Conservation (phyloP, 2,797 vertebrate species). For the Cossypha niveicapilla region DNA sequence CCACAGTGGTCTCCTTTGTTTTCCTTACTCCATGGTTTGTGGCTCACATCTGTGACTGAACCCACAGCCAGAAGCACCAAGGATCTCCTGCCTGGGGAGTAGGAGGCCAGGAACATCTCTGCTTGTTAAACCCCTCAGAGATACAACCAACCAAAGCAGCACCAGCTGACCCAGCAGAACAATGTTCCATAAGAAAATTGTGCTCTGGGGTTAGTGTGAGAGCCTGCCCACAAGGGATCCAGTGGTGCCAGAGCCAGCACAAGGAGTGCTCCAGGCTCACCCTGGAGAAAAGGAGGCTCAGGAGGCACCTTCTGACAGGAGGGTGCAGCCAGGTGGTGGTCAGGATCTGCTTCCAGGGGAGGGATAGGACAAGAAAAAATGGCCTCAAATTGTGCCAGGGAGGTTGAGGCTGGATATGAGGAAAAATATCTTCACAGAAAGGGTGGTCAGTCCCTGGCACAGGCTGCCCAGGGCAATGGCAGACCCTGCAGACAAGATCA, state of each 20-base stretch:
- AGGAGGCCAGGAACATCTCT: not conserved
- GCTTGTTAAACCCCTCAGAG: not conserved
- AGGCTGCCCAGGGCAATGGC: not conserved
- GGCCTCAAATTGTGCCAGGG: not conserved
- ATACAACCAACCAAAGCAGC: not conserved
- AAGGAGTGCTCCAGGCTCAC: not conserved
- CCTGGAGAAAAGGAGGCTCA: not conserved
- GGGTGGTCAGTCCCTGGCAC: not conserved
- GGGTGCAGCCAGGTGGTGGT: not conserved
- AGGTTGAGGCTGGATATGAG: not conserved
- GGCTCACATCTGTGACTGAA: not conserved
- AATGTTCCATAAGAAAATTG: accelerated
- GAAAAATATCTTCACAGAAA: not conserved
- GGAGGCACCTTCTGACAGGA: not conserved
- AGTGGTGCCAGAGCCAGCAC: not conserved
- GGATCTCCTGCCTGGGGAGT: not conserved
- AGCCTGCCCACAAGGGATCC: not conserved
- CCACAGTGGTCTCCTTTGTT: not conserved
- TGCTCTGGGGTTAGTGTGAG: not conserved
- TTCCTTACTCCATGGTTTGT: not conserved
- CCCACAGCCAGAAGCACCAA: accelerated
- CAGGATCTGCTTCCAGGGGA: not conserved
- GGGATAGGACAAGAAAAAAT: not conserved
- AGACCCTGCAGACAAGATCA: not conserved
- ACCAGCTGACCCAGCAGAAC: not conserved